Base-by-base conservation (phyloP, 1,140 invertebrate genomes). In the Laupala kohalensis region DNA sequence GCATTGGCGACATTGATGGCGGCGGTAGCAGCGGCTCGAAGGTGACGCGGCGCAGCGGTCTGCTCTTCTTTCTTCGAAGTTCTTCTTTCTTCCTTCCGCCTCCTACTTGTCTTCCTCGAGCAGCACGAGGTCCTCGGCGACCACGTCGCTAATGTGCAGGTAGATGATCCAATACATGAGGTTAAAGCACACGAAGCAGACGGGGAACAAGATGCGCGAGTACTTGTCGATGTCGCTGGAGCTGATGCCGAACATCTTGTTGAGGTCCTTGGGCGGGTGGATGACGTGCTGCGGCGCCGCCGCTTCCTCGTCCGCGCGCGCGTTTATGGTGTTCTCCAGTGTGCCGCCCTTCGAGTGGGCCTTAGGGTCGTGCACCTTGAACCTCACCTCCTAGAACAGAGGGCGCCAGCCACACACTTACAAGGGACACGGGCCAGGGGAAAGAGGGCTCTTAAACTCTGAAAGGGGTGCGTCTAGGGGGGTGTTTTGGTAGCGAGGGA, bases 91-190 rank as follows among this genome's bases (percentile, higher is more conserved):
- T 53, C 37, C 12, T 64, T 5, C 9, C 15, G 26, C 69, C 73
- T 74, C 78, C 84, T 89, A 91, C 83, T 91, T 90, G 78, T 91
- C 91, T 78, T 91, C 90, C 81, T 90, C 90, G 76, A 94, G 85
- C 74, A 93, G 85, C 76, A 95, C 92, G 79, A 95, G 84, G 85
- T 96, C 94, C 79, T 95, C 93, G 79, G 92, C 92, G 72, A 95
- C 91, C 73, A 95, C 92, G 84, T 95, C 94, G 77, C 93, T 95
- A 78, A 97, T 95, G 86, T 96, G 94, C 75, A 96, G 84, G 79
- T 97, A 97, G 77, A 97, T 96, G 80, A 96, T 95, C 95, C 95
- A 97, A 82, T 97, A 97, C 94, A 96, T 96, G 69, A 97, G 87
- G 82, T 97, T 97, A 86, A 97, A 97, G 83, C 94, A 96, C 74